Percentiles rank a stretch among this genome's conserved stretches.
Conservation (phyloP, 2,113 vertebrate species). For the Tychaedon coryphoeus region DNA sequence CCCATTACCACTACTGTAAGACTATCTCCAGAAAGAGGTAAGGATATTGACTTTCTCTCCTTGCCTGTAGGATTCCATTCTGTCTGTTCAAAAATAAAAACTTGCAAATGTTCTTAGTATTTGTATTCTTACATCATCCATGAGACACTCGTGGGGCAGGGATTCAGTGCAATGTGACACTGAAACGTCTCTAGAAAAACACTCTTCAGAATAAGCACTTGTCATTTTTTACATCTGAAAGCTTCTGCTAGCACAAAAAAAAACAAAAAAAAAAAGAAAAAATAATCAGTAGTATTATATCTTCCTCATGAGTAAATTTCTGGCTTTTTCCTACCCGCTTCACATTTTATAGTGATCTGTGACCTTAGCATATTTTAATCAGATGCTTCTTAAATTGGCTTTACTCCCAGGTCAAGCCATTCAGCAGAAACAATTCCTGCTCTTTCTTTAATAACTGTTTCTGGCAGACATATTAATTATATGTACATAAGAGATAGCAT, state of each 20-base stretch:
- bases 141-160: fast-evolving
- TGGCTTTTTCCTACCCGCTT: conserved; percentile 49
- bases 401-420: conserved; percentile 58
- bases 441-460: conserved; percentile 61
- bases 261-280: background rate
- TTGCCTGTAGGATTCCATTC: background rate
- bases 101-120: background rate
- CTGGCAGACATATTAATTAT: conserved; percentile 69
- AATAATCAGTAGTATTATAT: background rate
- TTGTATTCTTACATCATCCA: background rate
- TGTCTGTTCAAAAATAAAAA: background rate
- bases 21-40: background rate
- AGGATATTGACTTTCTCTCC: background rate
- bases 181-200: background rate
- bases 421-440: conserved; percentile 50
- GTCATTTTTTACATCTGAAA: background rate
- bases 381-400: conserved; percentile 62
- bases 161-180: background rate
- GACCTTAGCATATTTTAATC: conserved; percentile 61
- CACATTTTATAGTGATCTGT: conserved; percentile 65
- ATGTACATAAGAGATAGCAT: conserved; percentile 47
- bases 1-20: fast-evolving
- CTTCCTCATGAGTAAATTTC: conserved; percentile 10
- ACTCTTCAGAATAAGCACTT: background rate
- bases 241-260: background rate